phyloP scores from a whole-genome alignment of 2,888 invertebrate genomes.

The Drosophila paramelanica region DNA sequence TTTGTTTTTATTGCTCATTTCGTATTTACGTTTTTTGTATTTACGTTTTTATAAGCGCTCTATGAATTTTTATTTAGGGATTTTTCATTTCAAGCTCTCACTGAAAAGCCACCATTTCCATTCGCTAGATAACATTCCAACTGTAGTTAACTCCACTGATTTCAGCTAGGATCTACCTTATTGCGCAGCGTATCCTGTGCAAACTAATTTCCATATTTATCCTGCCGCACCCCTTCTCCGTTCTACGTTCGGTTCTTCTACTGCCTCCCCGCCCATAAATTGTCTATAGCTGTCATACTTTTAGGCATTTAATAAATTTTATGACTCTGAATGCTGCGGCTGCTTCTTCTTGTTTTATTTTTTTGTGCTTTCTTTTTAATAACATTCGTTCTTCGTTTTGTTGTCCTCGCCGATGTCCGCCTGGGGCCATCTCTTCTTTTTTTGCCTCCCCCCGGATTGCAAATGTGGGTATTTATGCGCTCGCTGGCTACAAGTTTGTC shows the following conservation, averaged over 20 bases:
- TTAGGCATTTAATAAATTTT: conserved; percentile 80
- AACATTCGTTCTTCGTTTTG: conserved; percentile 58
- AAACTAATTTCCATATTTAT: conserved; percentile 55
- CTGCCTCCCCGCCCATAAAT: conserved; percentile 56
- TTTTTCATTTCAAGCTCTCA: neutral
- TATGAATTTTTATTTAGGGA: neutral
- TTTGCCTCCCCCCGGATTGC: conserved; percentile 38
- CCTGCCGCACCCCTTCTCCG: neutral
- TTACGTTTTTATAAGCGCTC: neutral
- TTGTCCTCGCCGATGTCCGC: conserved; percentile 58
- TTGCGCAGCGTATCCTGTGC: conserved; percentile 5
- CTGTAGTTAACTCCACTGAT: conserved; percentile 24
- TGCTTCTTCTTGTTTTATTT: conserved; percentile 23
- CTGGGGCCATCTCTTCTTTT: conserved; percentile 44
- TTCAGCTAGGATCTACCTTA: conserved; percentile 28
- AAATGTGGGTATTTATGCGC: conserved; percentile 66
- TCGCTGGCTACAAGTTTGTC: conserved; percentile 40
- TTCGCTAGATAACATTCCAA: conserved; percentile 6
- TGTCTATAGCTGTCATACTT: conserved; percentile 78
- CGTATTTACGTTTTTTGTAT: neutral
- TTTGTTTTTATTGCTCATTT: too few species aligned
- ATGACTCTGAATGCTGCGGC: conserved; percentile 53
- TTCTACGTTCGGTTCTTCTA: conserved; percentile 8
- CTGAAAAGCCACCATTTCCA: neutral
- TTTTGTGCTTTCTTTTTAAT: conserved; percentile 56